These are phyloP conservation scores for Thalassoma bifasciatum DNA, from an alignment of 2,113 vertebrate genomes.

Conservation along the genomic window DNA sequence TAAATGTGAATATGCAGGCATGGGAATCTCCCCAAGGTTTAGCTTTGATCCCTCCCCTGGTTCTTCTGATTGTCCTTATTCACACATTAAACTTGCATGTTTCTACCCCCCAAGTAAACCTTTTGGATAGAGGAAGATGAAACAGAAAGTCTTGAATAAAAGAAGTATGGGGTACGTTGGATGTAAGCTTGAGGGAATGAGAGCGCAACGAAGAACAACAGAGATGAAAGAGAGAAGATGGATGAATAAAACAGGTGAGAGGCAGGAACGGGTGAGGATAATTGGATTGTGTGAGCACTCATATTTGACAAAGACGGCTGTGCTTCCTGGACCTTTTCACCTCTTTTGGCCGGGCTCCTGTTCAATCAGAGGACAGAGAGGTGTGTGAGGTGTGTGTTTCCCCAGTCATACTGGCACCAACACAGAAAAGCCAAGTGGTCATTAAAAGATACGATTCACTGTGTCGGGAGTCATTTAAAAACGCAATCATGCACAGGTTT, in stretches of 20 bases:
- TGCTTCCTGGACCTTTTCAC: constrained; percentile 34
- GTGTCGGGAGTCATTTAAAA: constrained; percentile 18
- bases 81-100: not conserved
- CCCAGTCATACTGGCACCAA: constrained; percentile 8
- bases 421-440: constrained; percentile 27
- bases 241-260: constrained; percentile 19
- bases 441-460: constrained; percentile 8
- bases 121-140: not conserved
- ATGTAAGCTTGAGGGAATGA: not conserved
- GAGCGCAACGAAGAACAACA: not conserved
- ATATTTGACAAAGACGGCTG: constrained; percentile 35
- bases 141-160: not conserved
- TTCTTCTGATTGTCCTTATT: no score
- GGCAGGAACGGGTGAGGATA: constrained; percentile 17
- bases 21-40: not conserved
- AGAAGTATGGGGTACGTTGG: not conserved
- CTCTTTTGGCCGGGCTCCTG: constrained; percentile 17
- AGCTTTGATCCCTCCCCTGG: not conserved
- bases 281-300: constrained; percentile 39
- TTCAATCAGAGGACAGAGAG: constrained; percentile 35
- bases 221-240: not conserved
- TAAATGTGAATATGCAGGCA: not conserved
- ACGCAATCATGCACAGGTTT: constrained; percentile 1
- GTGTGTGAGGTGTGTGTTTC: constrained; percentile 4
- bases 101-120: constrained; percentile 8